Base-by-base conservation (phyloP, 2,113 vertebrate species). In the Malaclemys terrapin region DNA sequence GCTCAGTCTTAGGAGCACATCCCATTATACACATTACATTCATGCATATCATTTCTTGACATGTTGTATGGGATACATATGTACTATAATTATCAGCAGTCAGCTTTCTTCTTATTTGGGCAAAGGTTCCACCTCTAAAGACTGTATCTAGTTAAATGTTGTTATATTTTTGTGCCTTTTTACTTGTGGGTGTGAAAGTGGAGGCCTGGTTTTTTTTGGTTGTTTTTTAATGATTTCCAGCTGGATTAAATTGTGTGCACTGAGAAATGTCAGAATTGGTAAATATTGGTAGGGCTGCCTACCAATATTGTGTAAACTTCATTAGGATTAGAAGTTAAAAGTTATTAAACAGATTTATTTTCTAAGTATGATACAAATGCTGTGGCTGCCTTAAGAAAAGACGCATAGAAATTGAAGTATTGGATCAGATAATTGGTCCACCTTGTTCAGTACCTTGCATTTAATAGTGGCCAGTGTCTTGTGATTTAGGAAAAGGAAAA, bases 71-170 rank as follows among this genome's bases (percentile, higher is more conserved):
- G 82, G 93, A 89, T 90, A 85, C 29, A 22, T 6, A 29, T 49
- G 52, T 65, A 88, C 29, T 84, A 11, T 91, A 83, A 93, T 85
- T 94, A 76, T 52, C 47, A 96, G 12, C 53, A 89, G 90, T 56
- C 47, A 25, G 19, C 25, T 88, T 91, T 90, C 62, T 89, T 5
- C 6, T 82, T 81, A 86, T 49, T 90, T 90, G 52, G 38, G 49
- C 56, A 85, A 85, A 85, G 62, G 14, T 75, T 75, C 10, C 25
- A 62, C 62, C n/a, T 89, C 50, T 76, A 8, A 91, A 82, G 65
- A 76, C 72, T 82, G 79, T 54, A 91, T 82, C 16, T 94, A 86
- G 84, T 31, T 20, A 52, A 85, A 80, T 65, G 35, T 38, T 65
- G 38, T 38, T 57, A 3, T 3, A n/a, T 87, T 56, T 79, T 72